Evolutionary conservation across 2,797 vertebrate genomes (phyloP).

Genomic region (Notolabrus celidotus): DNA sequence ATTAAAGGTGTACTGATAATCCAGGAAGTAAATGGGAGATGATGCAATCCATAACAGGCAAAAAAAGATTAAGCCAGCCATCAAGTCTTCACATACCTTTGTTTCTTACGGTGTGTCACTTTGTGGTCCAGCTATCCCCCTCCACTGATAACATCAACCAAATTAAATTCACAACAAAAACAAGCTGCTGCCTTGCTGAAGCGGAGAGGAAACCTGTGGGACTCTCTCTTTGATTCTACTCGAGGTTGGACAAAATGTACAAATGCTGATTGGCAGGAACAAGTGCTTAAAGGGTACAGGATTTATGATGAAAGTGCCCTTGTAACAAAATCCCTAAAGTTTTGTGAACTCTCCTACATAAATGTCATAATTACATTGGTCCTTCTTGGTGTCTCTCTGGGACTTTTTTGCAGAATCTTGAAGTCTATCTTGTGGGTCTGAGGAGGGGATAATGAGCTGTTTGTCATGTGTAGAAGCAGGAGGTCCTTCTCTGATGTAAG

Average conservation of each 20-base stretch:
- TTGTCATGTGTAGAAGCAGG: constrained; percentile 52
- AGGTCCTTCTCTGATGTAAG: constrained; percentile 58
- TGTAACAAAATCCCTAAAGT: constrained; percentile 82
- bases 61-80: constrained; percentile 47
- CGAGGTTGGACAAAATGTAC: constrained; percentile 41
- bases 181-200: constrained; percentile 30
- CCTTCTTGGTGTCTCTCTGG: constrained; percentile 54
- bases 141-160: too few species aligned
- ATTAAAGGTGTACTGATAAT: constrained; percentile 80
- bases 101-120: constrained; percentile 21
- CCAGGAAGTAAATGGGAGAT: constrained; percentile 68
- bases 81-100: constrained; percentile 28
- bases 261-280: constrained; percentile 57
- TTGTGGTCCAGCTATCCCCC: too few species aligned
- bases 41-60: constrained; percentile 57
- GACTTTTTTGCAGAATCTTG: constrained; percentile 40
- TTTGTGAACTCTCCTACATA: constrained; percentile 88
- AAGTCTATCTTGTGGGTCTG: constrained; percentile 30
- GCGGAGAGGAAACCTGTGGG: constrained; percentile 16
- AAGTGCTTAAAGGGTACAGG: constrained; percentile 80
- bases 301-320: constrained; percentile 77
- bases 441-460: constrained; percentile 50
- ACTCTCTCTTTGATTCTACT: constrained; percentile 30
- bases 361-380: constrained; percentile 50
- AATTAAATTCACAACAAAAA: constrained; percentile 36